These are phyloP conservation scores for Cantharis flavilabris DNA, from an alignment of 2,888 invertebrate species.

Conservation along the genomic window DNA sequence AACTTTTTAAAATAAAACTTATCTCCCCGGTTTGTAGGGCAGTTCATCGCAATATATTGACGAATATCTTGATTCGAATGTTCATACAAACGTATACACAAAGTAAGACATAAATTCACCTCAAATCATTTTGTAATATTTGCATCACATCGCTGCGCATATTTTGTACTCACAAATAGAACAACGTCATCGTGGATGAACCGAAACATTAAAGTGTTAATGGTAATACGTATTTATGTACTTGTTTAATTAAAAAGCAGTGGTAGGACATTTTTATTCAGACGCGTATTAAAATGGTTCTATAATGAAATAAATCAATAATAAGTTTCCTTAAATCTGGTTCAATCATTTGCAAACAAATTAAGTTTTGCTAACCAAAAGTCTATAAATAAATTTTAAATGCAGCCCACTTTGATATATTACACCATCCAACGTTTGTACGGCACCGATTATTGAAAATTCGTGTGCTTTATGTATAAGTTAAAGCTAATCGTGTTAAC, in stretches of 20 bases:
- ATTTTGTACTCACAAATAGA: neutral
- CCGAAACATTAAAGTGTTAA: neutral
- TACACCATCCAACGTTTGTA: constrained; percentile 4
- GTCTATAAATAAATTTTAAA: constrained; percentile 27
- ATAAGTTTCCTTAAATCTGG: neutral
- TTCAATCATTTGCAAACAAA: constrained; percentile 24
- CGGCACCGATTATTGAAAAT: constrained; percentile 28
- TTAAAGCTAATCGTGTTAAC: constrained; percentile 32
- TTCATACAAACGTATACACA: neutral
- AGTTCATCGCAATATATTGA: no score
- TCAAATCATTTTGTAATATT: neutral
- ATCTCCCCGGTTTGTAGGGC: no score
- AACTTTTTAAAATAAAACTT: no score
- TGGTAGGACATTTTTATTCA: neutral
- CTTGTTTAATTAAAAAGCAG: neutral
- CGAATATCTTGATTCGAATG: neutral
- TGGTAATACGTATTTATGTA: neutral
- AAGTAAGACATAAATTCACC: no score
- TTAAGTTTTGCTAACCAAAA: constrained; percentile 30
- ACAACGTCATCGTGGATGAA: neutral
- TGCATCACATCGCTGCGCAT: neutral
- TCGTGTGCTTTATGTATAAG: constrained; percentile 29
- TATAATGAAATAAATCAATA: neutral
- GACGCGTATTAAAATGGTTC: neutral
- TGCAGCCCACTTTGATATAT: constrained; percentile 24